Conservation (phyloP, 2,113 vertebrate species). For the Rhineura floridana region DNA sequence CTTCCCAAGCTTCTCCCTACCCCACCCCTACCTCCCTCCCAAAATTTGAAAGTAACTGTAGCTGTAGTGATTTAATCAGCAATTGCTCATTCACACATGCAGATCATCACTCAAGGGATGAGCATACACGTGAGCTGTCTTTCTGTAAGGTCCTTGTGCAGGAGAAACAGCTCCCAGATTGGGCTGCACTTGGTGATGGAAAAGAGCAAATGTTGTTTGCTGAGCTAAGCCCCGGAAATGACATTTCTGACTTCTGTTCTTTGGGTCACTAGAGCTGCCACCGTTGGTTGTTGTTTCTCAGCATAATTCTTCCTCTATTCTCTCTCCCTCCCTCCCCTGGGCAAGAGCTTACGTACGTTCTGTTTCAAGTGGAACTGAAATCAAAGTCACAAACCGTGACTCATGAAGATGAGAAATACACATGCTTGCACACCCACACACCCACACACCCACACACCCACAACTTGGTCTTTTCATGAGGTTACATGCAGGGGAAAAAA, state of each 20-base stretch:
- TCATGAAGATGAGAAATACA: background rate
- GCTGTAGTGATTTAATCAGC: background rate
- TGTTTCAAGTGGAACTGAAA: constrained; percentile 6
- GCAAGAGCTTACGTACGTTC: background rate
- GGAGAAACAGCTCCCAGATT: background rate
- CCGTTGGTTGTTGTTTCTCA: background rate
- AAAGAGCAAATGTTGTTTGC: background rate
- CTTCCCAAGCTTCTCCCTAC: too few relatives aligned
- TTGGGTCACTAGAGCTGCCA: background rate
- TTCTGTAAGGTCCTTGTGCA: background rate
- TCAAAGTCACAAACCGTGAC: rapidly evolving
- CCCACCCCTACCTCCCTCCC: too few relatives aligned
- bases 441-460: too few relatives aligned
- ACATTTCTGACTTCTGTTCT: background rate
- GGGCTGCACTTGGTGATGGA: background rate
- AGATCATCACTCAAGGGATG: background rate
- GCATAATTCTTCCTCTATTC: background rate
- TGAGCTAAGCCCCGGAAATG: background rate
- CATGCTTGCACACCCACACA: background rate
- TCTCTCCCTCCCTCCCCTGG: background rate
- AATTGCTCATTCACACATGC: background rate
- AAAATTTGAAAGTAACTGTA: background rate
- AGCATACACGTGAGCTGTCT: background rate
- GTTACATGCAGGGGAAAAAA: background rate
- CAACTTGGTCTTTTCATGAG: background rate